Base-by-base conservation (phyloP, 2,113 vertebrate species). In the Hystrix cristata region DNA sequence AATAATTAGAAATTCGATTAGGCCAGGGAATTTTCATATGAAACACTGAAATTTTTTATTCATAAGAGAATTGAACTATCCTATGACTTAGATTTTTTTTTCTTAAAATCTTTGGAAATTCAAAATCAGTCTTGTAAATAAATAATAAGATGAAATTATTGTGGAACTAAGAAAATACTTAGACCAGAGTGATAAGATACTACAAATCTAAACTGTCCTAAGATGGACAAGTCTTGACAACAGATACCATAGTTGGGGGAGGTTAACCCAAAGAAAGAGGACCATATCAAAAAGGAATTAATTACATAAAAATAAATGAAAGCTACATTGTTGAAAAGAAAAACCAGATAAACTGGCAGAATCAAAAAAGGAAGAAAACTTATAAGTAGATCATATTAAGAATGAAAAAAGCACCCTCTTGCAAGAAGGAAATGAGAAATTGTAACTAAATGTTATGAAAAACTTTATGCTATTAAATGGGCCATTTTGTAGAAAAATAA, bases 61-160 rank as follows among this genome's bases (percentile, higher is more conserved):
- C 19, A 5, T 48, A n/a, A 78, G 43, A 78, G 14, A 87, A n/a
- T 60, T 59, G n/a, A 88, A 25, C n/a, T 93, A 5, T 87, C 25
- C 1, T 34, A 0, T 88, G 57, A 90, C 34, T 29, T 43, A 34
- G 25, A 18, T 91, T 85, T 89, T 89, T 89, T 21, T 82, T 76
- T 57, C 27, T 95, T 83, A 94, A 94, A 90, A 91, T 82, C 16
- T 59, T 89, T 83, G 51, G 23, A 90, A 62, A 95, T 72, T 87
- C 57, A 23, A 78, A 92, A 57, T 55, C 10, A 4, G 7, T 13
- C 53, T 94, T 78, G 6, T 72, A 34, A 83, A 82, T 93, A 89
- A 84, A 85, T 48, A 51, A 53, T 85, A 21, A 95, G 29, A 69
- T 65, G 46, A 91, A 79, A 48, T 90, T 43, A 51, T 93, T 84